phyloP scores from a whole-genome alignment of 2,797 vertebrate genomes.

The Coilia nasus region DNA sequence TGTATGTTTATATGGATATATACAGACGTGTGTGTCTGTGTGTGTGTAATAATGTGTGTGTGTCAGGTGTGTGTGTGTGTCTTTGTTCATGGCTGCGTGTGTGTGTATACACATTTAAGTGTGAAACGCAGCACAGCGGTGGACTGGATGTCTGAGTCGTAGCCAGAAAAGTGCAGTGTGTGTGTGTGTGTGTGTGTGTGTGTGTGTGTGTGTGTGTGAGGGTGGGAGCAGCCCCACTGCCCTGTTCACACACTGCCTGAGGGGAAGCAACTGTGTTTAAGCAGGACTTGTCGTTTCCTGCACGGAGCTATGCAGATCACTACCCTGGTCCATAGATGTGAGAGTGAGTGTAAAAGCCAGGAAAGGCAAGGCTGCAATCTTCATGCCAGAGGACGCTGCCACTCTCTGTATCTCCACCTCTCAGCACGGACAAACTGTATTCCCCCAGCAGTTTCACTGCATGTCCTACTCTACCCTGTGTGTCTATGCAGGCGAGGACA shows the following conservation, averaged over 20 bases:
- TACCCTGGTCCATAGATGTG: not conserved
- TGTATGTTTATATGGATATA: too few relatives aligned
- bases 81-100: not conserved
- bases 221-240: not conserved
- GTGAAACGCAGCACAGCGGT: not conserved
- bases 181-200: not conserved
- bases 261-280: constrained; percentile 13
- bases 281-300: constrained; percentile 5
- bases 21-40: not conserved
- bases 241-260: constrained; percentile 8
- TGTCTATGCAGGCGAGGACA: too few relatives aligned
- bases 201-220: constrained; percentile 1
- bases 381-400: not conserved
- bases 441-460: too few relatives aligned
- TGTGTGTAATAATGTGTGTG: not conserved
- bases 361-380: not conserved
- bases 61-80: not conserved
- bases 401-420: not conserved
- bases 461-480: too few relatives aligned
- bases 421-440: not conserved
- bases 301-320: not conserved
- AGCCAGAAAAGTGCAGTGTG: not conserved
- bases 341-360: not conserved
- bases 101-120: not conserved
- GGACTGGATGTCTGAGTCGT: not conserved